Conservation (phyloP, 2,113 vertebrate genomes). For the Recurvirostra avosetta region DNA sequence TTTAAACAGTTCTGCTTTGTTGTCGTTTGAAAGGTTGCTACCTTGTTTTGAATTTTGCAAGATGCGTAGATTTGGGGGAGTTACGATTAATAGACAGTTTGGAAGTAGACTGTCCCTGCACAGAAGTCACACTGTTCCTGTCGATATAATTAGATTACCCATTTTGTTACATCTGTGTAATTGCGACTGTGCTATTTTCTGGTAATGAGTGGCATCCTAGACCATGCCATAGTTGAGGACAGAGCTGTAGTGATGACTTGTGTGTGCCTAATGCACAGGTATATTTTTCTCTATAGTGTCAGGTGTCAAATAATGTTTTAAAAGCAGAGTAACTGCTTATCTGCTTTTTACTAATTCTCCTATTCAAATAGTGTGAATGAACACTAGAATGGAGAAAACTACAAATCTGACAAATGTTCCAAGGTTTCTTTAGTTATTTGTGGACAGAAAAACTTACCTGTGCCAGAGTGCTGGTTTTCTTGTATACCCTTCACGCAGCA, state of each 20-base stretch:
- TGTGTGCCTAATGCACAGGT: neutral
- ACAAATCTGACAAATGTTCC: neutral
- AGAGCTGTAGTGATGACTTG: neutral
- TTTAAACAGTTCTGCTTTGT: neutral
- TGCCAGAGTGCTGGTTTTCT: neutral
- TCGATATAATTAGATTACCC: neutral
- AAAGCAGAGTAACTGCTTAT: neutral
- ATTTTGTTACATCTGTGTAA: neutral
- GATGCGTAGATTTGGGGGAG: neutral
- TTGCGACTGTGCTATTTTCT: neutral
- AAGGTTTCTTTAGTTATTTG: neutral
- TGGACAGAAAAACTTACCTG: neutral
- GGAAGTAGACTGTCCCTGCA: neutral
- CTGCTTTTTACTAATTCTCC: neutral
- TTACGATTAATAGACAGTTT: neutral
- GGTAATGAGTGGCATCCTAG: neutral
- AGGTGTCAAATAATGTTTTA: neutral
- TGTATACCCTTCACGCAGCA: neutral
- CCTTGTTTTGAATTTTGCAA: neutral
- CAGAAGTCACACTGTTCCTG: neutral
- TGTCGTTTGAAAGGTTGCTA: neutral
- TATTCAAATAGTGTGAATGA: neutral
- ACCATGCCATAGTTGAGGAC: neutral
- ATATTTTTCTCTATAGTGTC: neutral
- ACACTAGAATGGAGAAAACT: neutral